phyloP scores from a whole-genome alignment of 2,888 invertebrate genomes.

The Agelastica alni region DNA sequence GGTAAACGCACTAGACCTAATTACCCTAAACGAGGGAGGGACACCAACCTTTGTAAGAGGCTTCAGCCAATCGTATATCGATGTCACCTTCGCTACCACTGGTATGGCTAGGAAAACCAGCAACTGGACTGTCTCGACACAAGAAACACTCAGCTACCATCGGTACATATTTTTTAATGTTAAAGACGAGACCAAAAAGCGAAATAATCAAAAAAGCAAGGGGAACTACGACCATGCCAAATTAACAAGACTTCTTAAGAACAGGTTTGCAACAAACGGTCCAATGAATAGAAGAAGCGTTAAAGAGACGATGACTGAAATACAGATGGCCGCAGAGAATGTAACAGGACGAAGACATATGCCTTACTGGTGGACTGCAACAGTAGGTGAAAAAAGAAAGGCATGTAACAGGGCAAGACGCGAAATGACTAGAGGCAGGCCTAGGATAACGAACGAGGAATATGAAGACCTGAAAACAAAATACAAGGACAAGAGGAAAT shows the following conservation, averaged over 20 bases:
- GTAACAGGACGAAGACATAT: background rate
- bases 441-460: too few species aligned
- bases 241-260: background rate
- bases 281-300: background rate
- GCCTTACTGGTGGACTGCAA: slow-evolving; percentile 3
- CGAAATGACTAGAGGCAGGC: background rate
- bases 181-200: background rate
- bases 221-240: background rate
- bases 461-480: too few species aligned
- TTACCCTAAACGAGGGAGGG: background rate
- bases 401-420: slow-evolving; percentile 1
- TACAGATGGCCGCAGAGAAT: background rate
- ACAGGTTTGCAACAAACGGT: background rate
- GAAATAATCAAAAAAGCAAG: background rate
- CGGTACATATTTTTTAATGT: slow-evolving; percentile 4
- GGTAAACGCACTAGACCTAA: background rate
- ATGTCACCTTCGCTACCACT: slow-evolving; percentile 5
- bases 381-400: background rate
- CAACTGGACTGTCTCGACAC: background rate
- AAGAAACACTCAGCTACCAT: slow-evolving; percentile 4
- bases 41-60: slow-evolving; percentile 15
- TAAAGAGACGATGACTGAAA: background rate
- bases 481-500: background rate
- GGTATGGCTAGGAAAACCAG: background rate
- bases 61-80: background rate